Percentiles rank a stretch among this genome's conserved stretches.
Conservation (phyloP, 2,113 vertebrate species). For the Tachycineta bicolor region DNA sequence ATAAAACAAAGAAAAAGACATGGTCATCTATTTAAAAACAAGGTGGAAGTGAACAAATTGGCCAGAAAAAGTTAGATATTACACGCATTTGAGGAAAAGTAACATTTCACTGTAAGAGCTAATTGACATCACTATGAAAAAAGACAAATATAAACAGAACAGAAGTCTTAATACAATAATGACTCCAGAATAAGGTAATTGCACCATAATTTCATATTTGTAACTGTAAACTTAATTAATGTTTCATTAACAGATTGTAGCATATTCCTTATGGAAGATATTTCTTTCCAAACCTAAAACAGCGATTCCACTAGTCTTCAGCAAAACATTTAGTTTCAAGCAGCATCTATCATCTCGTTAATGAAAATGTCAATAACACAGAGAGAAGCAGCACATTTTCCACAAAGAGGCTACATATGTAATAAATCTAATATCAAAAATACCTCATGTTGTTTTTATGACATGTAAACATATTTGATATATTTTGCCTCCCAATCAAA, state of each 20-base stretch:
- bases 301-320: neutral
- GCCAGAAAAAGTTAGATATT: neutral
- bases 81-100: neutral
- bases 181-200: conserved; percentile 4
- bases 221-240: conserved; percentile 25
- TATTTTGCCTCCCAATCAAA: conserved; percentile 24
- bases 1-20: neutral
- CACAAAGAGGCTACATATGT: neutral
- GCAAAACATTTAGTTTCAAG: conserved; percentile 16
- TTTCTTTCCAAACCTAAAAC: neutral
- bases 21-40: neutral
- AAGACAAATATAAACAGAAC: neutral
- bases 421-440: conserved; percentile 40
- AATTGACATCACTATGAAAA: neutral
- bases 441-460: neutral
- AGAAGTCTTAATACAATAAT: neutral
- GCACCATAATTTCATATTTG: neutral
- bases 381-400: neutral
- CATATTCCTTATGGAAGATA: neutral
- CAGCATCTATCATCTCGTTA: conserved; percentile 17
- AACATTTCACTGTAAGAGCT: neutral
- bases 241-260: neutral
- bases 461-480: conserved; percentile 24
- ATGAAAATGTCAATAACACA: conserved; percentile 34
- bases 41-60: neutral